These are phyloP conservation scores for Eupithecia insigniata DNA, from an alignment of 2,888 invertebrate species.

Conservation along the genomic window DNA sequence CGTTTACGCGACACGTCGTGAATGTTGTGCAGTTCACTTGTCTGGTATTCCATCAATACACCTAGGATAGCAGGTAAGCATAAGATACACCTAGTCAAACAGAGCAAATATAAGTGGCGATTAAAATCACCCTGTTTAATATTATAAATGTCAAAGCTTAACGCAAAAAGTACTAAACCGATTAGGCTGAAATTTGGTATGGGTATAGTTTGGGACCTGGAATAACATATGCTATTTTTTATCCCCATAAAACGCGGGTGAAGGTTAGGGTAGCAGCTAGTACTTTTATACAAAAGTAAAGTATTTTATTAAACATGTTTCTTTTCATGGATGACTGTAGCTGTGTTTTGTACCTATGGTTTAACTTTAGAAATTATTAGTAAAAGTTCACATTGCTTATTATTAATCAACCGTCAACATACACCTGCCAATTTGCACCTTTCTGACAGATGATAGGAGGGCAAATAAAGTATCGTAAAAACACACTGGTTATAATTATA, in stretches of 20 bases:
- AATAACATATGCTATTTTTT: no score
- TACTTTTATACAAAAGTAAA: background rate
- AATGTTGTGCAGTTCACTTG: constrained; percentile 30
- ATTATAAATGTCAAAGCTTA: no score
- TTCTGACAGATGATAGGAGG: constrained; percentile 55
- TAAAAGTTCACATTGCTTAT: constrained; percentile 39
- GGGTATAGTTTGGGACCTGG: no score
- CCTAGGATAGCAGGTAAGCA: constrained; percentile 18
- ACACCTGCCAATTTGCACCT: constrained; percentile 59
- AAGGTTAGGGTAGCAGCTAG: no score
- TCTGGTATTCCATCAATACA: constrained; percentile 30
- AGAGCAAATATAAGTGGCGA: background rate
- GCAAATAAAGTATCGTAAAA: constrained; percentile 34
- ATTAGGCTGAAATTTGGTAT: no score
- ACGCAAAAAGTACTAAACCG: no score
- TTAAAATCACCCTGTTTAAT: no score
- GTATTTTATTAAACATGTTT: background rate
- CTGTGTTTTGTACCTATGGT: no score
- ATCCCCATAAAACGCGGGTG: no score
- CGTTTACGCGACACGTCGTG: constrained; percentile 35
- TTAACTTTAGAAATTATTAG: background rate
- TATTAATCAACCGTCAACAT: constrained; percentile 25
- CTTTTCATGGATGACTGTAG: background rate
- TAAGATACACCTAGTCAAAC: background rate
- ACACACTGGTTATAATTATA: background rate